Base-by-base conservation (phyloP, 2,888 invertebrate genomes). In the Ophion ventricosus region DNA sequence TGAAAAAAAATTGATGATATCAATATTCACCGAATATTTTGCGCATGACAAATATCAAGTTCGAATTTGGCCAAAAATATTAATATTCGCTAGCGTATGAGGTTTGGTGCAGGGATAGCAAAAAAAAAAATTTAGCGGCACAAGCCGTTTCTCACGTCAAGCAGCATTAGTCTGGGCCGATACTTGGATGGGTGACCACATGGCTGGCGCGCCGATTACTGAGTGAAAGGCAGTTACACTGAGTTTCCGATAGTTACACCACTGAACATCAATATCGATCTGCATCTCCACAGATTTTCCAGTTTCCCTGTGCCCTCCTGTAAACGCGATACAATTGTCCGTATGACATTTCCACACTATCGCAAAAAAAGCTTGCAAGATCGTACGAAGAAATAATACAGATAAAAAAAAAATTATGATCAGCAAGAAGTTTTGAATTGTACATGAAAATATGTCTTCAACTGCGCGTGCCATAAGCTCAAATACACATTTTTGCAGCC, bases 1-100 rank as follows among this genome's bases (percentile, higher is more conserved):
- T 73, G 29, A 63, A 49, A 17, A 49, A 14, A 49, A 49, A 49
- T 49, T 14, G 17, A 17, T 11, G 49, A 49, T 49, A 49, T 49
- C 49, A 49, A 49, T 49, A 49, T 49, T 49, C n/a, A 17, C 61
- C 66, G 54, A 54, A 76, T 76, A 80, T 73, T 73, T 63, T 40
- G 7, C 20, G 2, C 29, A 17, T 40, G 56, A 40, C 72, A 72
- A 80, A 83, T 75, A 83, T 72, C 49, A 49, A 74, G 70, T 69
- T 74, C 57, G 43, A 74, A 79, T 78, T 56, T 69, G 43, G 43
- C 14, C 14, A 11, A 14, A 29, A 72, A 59, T 43, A 14, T 61
- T 25, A 17, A 43, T 61, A 49, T 49, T 49, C 14, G 17, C 4
- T 2, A 7, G 35, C 20, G 1, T 26, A 20, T 2, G 0, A 7